Percentiles rank a stretch among this genome's conserved stretches.
Conservation (phyloP, 1,140 invertebrate species). For the Monochamus saltuarius region DNA sequence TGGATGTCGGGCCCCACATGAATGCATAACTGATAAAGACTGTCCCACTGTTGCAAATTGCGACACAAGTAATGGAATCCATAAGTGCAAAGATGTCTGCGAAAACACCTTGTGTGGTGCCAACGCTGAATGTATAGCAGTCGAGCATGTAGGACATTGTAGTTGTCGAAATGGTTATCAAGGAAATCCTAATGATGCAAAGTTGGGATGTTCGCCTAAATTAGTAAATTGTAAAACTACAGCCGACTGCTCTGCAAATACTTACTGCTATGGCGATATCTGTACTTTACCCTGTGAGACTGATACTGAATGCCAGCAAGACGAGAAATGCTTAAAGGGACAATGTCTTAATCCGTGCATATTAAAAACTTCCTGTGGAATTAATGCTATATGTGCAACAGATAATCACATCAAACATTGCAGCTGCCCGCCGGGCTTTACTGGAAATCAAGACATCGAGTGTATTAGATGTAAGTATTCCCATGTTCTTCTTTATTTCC, state of each 20-base stretch:
- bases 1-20: conserved; percentile 74
- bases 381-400: conserved; percentile 82
- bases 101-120: conserved; percentile 71
- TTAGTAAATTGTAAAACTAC: conserved; percentile 69
- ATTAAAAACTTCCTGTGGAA: conserved; percentile 75
- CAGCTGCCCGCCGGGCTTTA: conserved; percentile 80
- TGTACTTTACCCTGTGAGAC: conserved; percentile 80
- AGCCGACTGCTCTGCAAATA: conserved; percentile 72
- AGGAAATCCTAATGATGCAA: conserved; percentile 69
- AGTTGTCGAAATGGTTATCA: conserved; percentile 75
- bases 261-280: conserved; percentile 77
- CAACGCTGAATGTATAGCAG: conserved; percentile 78
- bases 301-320: conserved; percentile 75
- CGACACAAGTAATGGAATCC: conserved; percentile 42
- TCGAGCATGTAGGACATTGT: conserved; percentile 73
- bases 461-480: conserved; percentile 75
- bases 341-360: conserved; percentile 85
- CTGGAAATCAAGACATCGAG: conserved; percentile 80
- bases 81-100: conserved; percentile 64
- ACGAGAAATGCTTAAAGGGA: conserved; percentile 77
- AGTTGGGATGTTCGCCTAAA: conserved; percentile 74
- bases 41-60: conserved; percentile 78
- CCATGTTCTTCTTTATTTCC: conserved; percentile 4
- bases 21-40: conserved; percentile 74
- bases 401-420: conserved; percentile 77